Conservation (phyloP, 2,113 vertebrate genomes). For the Notiomystis cincta region DNA sequence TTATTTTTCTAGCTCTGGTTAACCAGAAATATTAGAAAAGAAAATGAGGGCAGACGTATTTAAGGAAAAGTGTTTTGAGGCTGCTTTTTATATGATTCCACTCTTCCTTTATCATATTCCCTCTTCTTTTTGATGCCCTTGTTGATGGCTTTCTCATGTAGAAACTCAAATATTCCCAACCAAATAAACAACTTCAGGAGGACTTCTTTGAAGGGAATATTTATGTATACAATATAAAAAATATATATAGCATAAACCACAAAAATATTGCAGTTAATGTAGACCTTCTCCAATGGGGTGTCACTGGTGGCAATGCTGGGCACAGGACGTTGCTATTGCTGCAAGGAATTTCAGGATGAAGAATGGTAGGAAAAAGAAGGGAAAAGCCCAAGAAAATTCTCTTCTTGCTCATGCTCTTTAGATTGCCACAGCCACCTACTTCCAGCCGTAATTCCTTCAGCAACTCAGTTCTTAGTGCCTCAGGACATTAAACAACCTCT, state of each 20-base stretch:
- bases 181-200: not conserved
- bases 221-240: not conserved
- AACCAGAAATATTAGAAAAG: not conserved
- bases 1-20: not conserved
- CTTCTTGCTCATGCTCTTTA: not conserved
- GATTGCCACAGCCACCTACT: not conserved
- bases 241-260: rapidly evolving
- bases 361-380: not conserved
- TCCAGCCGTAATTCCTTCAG: not conserved
- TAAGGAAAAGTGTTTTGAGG: not conserved
- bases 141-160: not conserved
- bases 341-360: not conserved
- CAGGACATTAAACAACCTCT: not conserved
- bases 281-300: not conserved
- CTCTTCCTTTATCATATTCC: not conserved
- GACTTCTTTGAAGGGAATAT: not conserved
- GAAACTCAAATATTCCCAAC: not conserved
- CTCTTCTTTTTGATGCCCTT: not conserved
- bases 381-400: not conserved
- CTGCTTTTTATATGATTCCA: not conserved
- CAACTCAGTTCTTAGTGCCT: not conserved
- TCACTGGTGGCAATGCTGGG: not conserved
- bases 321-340: not conserved
- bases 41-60: not conserved
- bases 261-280: not conserved